Percentiles rank a stretch among this genome's conserved stretches.
phyloP scores from a whole-genome alignment of 2,888 invertebrate species.

The Orchestes rusci region DNA sequence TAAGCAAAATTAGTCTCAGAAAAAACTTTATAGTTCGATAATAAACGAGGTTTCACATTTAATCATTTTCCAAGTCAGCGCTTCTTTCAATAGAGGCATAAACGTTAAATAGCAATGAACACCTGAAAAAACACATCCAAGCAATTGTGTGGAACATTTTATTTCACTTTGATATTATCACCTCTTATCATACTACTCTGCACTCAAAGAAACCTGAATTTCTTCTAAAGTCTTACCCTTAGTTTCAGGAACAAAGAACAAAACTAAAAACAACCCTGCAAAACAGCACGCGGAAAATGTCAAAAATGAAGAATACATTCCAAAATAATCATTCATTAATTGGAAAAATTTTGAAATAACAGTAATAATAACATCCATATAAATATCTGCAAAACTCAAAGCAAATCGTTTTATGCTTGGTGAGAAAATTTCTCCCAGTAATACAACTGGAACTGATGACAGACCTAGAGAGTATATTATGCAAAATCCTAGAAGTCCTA shows the following conservation, averaged over 20 bases:
- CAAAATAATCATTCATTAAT: slow-evolving; percentile 39
- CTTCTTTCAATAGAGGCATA: no score
- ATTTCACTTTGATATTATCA: no score
- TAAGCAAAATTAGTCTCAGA: no score
- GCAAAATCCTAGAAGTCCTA: slow-evolving; percentile 45
- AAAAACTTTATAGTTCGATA: no score
- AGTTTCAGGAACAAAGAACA: slow-evolving; percentile 46
- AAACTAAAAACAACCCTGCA: slow-evolving; percentile 42
- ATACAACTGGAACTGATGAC: slow-evolving; percentile 47
- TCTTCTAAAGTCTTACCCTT: slow-evolving; percentile 48
- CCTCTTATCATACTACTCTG: no score
- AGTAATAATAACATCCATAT: slow-evolving; percentile 46
- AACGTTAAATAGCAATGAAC: no score
- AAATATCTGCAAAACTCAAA: slow-evolving; percentile 48
- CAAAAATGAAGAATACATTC: slow-evolving; percentile 45
- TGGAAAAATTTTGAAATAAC: slow-evolving; percentile 46
- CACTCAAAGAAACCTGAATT: no score
- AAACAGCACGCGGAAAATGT: slow-evolving; percentile 42
- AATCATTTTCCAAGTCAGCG: no score
- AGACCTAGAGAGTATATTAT: slow-evolving; percentile 48
- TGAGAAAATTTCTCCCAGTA: slow-evolving; percentile 51
- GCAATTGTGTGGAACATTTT: no score
- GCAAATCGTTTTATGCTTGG: slow-evolving; percentile 51
- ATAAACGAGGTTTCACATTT: no score
- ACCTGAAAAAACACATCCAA: no score